These are phyloP conservation scores for Lithosia quadra DNA, from an alignment of 2,888 invertebrate species.

Conservation along the genomic window DNA sequence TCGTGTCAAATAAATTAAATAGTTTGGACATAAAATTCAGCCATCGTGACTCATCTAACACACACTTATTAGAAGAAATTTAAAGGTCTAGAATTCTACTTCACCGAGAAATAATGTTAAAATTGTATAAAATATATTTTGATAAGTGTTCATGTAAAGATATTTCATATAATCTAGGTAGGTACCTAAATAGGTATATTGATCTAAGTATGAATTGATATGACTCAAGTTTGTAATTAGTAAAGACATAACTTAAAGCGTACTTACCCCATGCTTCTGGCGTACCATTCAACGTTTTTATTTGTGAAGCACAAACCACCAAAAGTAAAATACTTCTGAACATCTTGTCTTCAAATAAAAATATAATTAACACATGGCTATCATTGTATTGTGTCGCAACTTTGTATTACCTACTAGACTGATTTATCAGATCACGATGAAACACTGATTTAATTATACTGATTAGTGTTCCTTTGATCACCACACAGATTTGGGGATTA, in stretches of 20 bases:
- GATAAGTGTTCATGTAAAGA: no score
- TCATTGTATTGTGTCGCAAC: background rate
- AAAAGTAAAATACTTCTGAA: conserved; percentile 8
- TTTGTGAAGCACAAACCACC: background rate
- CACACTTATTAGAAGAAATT: no score
- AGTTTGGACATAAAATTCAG: no score
- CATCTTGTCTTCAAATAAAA: conserved; percentile 1
- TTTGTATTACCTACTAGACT: background rate
- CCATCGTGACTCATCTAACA: no score
- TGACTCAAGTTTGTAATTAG: background rate
- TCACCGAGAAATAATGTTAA: no score
- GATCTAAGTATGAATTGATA: background rate
- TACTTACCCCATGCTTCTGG: conserved; percentile 17
- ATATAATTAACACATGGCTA: background rate
- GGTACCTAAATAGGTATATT: no score
- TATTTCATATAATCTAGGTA: no score
- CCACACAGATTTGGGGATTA: background rate
- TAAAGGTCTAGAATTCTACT: no score
- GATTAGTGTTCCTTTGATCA: background rate
- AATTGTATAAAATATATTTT: no score
- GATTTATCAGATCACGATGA: conserved; percentile 1
- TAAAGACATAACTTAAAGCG: background rate
- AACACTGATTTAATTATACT: background rate
- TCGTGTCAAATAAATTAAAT: no score
- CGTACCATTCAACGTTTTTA: background rate